Base-by-base conservation (phyloP, 2,113 vertebrate genomes). In the Felis chaus region DNA sequence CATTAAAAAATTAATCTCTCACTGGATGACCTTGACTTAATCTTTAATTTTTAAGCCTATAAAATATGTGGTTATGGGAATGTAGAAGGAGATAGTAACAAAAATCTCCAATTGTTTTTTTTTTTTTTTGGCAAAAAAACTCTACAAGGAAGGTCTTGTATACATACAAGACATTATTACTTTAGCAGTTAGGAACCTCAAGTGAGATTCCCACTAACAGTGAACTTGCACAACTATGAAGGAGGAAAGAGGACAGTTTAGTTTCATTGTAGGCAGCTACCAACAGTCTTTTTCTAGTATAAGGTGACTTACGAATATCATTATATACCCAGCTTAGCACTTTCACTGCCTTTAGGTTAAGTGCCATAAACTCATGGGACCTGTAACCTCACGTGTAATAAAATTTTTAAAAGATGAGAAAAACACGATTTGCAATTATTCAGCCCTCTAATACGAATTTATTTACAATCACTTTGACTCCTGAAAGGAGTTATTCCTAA, bases 1-100 rank as follows among this genome's bases (percentile, higher is more conserved):
- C 80, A 15, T 94, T 91, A 91, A 95, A 96, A 91, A 93, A 83
- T 81, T 95, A 94, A 97, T 92, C 45, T 96, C 80, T 96, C 90
- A 93, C 74, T 90, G 63, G 25, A 90, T 94, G n/a, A 88, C 81
- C 39, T 94, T 31, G 31, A 94, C 19, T 95, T 94, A 91, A 88
- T 39, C 55, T 53, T 94, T 74, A 91, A 25, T 85, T 94, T 96
- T 92, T 19, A 89, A 73, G 18, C 53, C 41, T 53, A 79, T 90
- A 96, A 95, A 95, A 27, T 73, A 95, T 61, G 19, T 91, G 33
- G 31, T 81, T 66, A 92, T 89, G 63, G 94, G 16, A 85, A 73
- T 74, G 25, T 80, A 7, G 45, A 89, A 76, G 27, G 53, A 81
- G 11, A 95, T 86, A 48, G 61, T 90, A 92, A 78, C 12, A 88